phyloP scores from a whole-genome alignment of 1,140 invertebrate genomes.

The Microplitis mediator region DNA sequence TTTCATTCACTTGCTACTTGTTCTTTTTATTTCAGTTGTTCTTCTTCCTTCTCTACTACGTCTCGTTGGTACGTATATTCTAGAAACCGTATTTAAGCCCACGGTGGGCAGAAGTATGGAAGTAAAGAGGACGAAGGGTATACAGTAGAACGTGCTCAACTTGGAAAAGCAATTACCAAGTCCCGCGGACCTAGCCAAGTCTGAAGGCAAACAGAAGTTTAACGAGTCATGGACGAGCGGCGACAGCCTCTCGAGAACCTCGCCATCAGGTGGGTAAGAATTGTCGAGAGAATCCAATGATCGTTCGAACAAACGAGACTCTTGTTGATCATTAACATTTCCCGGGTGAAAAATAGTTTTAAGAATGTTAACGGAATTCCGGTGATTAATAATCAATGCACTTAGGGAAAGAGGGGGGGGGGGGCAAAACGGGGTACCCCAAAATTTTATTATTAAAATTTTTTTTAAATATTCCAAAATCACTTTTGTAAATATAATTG shows the following conservation, averaged over 20 bases:
- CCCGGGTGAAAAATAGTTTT: neutral
- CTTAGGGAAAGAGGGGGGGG: too few relatives aligned
- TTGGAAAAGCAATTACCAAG: constrained; percentile 36
- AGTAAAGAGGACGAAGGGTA: neutral
- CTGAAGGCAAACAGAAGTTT: constrained; percentile 34
- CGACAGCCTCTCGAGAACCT: constrained; percentile 17
- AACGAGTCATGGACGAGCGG: constrained; percentile 31
- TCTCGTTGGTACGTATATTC: neutral
- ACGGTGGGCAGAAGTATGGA: neutral
- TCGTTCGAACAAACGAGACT: constrained; percentile 6
- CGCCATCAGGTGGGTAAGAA: neutral
- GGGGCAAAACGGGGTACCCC: too few relatives aligned
- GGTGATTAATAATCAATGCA: too few relatives aligned
- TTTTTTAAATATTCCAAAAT: too few relatives aligned
- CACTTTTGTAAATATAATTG: too few relatives aligned
- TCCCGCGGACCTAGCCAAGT: constrained; percentile 26
- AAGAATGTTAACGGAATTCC: neutral
- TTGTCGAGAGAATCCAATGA: constrained; percentile 2
- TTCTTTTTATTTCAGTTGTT: neutral
- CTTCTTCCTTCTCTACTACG: neutral
- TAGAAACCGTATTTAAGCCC: too few relatives aligned
- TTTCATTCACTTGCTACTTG: constrained; percentile 5
- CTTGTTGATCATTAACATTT: constrained; percentile 14
- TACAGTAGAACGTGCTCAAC: constrained; percentile 19
- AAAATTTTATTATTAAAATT: too few relatives aligned